Evolutionary conservation across 2,113 vertebrate genomes (phyloP).

Genomic region (Camelus dromedarius): DNA sequence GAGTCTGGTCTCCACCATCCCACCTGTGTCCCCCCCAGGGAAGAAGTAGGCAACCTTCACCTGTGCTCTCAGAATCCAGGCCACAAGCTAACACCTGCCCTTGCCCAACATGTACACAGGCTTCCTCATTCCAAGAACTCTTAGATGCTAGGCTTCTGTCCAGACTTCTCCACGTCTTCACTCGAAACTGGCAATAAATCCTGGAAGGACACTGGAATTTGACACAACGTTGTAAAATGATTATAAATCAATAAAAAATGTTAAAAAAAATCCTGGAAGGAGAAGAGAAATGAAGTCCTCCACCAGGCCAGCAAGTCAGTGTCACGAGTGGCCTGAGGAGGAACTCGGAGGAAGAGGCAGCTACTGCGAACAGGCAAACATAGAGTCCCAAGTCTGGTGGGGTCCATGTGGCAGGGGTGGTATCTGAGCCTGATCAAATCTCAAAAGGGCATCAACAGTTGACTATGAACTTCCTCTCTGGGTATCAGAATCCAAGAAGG

Average conservation of each 20-base stretch:
- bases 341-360: not conserved
- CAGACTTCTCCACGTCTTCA: not conserved
- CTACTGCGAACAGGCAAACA: not conserved
- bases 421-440: not conserved
- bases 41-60: too few species aligned
- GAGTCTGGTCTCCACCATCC: not conserved
- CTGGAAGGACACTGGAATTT: not conserved
- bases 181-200: not conserved
- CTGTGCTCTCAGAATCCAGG: not conserved
- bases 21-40: not conserved
- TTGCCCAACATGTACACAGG: not conserved
- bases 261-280: not conserved
- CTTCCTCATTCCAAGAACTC: constrained; percentile 72
- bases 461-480: not conserved
- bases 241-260: too few species aligned
- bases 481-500: not conserved
- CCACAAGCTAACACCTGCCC: not conserved
- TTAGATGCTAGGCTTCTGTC: not conserved
- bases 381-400: not conserved
- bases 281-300: not conserved
- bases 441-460: not conserved
- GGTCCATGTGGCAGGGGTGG: rapidly evolving
- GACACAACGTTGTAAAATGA: too few species aligned
- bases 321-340: not conserved
- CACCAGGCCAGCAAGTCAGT: not conserved